Percentiles rank a stretch among this genome's conserved stretches.
These are phyloP conservation scores for Tyto alba DNA, from an alignment of 2,113 vertebrate genomes.

Conservation along the genomic window DNA sequence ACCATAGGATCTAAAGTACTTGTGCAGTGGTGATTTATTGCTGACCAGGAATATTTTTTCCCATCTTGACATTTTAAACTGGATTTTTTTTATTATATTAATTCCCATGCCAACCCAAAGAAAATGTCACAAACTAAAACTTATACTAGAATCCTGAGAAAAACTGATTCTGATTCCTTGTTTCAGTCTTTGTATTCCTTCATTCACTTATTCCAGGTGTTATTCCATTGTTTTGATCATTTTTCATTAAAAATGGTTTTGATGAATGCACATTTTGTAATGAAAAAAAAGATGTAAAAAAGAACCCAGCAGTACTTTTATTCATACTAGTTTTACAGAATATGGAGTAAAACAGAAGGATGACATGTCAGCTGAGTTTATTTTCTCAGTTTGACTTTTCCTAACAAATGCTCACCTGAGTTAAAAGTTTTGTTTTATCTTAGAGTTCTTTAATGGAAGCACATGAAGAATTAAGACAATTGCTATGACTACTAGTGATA, in stretches of 20 bases:
- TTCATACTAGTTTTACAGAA: neutral
- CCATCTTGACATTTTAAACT: neutral
- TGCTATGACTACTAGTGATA: neutral
- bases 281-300: neutral
- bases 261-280: neutral
- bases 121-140: neutral
- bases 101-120: neutral
- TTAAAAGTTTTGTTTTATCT: neutral
- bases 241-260: neutral
- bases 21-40: neutral
- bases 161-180: neutral
- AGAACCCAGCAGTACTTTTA: neutral
- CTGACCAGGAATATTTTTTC: neutral
- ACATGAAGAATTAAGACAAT: neutral
- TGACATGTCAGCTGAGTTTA: neutral
- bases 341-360: neutral
- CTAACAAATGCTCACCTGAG: neutral
- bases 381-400: neutral
- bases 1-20: neutral
- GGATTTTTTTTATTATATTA: neutral
- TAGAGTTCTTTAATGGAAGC: neutral
- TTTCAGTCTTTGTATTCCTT: neutral
- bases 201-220: neutral
- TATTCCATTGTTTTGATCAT: neutral
- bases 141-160: neutral